Conservation (phyloP, 1,140 invertebrate genomes). For the Drosophila kanapiae region DNA sequence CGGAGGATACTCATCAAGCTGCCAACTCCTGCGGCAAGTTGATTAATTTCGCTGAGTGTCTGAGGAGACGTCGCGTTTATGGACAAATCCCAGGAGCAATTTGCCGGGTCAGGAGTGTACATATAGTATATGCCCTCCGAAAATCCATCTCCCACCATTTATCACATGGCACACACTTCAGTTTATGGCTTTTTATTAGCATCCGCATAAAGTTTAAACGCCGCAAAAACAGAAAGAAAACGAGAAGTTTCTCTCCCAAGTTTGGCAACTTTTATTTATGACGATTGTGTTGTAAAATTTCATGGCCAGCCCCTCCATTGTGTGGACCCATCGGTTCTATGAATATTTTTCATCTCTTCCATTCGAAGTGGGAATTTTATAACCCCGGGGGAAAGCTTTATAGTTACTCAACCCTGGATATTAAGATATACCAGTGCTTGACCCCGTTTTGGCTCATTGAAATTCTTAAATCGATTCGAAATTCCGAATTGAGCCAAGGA, state of each 20-base stretch:
- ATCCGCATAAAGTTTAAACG: constrained; percentile 37
- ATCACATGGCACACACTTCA: constrained; percentile 47
- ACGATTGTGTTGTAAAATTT: constrained; percentile 49
- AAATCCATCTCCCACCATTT: constrained; percentile 19
- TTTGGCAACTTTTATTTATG: constrained; percentile 32
- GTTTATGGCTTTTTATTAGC: constrained; percentile 54
- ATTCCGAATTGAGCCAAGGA: constrained; percentile 3
- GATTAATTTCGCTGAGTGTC: constrained; percentile 55
- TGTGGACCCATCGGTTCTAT: constrained; percentile 22
- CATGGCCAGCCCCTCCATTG: constrained; percentile 2
- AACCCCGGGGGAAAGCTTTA: constrained; percentile 30
- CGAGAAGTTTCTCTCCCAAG: constrained; percentile 6
- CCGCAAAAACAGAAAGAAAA: constrained; percentile 3
- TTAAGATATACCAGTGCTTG: neutral
- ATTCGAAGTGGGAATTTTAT: constrained; percentile 37
- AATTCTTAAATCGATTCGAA: constrained; percentile 3
- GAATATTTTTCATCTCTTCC: constrained; percentile 13
- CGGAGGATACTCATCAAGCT: constrained; percentile 10
- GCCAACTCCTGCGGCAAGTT: constrained; percentile 26
- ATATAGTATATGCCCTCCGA: neutral
- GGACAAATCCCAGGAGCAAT: constrained; percentile 55
- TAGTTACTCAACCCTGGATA: constrained; percentile 9
- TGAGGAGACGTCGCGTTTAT: constrained; percentile 37
- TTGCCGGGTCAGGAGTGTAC: constrained; percentile 31
- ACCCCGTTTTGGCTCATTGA: constrained; percentile 2